Evolutionary conservation across 1,140 invertebrate genomes (phyloP), one percentile per base, ranked within the genome.

Genomic region (Phymastichus coffea): DNA sequence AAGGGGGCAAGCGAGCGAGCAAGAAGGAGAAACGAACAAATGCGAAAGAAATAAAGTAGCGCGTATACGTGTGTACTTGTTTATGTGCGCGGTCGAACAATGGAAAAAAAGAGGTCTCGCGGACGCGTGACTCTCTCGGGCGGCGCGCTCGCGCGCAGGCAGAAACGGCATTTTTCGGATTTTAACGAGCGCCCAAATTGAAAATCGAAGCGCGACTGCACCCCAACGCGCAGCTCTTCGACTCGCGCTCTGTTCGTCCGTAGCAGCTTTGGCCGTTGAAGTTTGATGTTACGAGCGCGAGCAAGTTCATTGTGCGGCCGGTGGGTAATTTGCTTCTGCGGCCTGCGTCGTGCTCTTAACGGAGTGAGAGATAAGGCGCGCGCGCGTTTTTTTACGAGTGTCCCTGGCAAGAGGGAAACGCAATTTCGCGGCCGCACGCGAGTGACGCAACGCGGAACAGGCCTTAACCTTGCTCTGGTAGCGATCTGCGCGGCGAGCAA

Each of bases 11-110:
- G 4, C 10, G 6, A 25, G 3, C 9, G 54, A 12, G 26, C 61
- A 37, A 64, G 25, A 38, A 17, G 14, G 43, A 43, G 43, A n/a
- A 33, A 47, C 47, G 48, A n/a, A 63, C 25, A 59, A 58, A 57
- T 44, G 33, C 41, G 54, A 65, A 68, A 60, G 67, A 59, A 66
- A 62, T 44, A 28, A 63, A 37, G 19, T 30, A 53, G 9, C 35
- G n/a, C 46, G 25, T 57, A 58, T 57, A 28, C 33, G 46, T 53
- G 23, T 53, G 43, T 46, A 47, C 49, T 60, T 53, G 35, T 60
- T 60, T 60, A 53, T 53, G 33, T 40, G 38, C 48, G 57, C 41
- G 49, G 2, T n/a, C 23, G 33, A 60, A 53, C 57, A 60, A 60
- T 60, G 57, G 57, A 47, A 60, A 59, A 60, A 60, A 60, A 60